These are phyloP conservation scores for Ia io DNA, from an alignment of 2,113 vertebrate species.

Conservation along the genomic window DNA sequence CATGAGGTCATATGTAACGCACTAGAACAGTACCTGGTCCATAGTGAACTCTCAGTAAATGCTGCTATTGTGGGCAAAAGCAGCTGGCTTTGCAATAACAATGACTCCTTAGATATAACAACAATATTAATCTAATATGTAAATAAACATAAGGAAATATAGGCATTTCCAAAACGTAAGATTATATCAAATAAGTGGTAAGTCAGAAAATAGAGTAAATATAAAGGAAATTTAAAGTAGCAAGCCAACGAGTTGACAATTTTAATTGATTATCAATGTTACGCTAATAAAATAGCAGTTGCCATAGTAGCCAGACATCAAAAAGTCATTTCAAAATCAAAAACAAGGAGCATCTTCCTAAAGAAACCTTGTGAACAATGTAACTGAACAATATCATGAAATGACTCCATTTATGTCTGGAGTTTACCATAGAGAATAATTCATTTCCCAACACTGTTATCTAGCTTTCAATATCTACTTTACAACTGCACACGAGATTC, in stretches of 20 bases:
- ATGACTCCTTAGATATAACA: not conserved
- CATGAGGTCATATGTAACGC: not conserved
- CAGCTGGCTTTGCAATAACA: not conserved
- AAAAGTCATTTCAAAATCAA: slow-evolving; percentile 59
- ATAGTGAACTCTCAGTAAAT: not conserved
- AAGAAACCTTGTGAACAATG: slow-evolving; percentile 36
- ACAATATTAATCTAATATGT: not conserved
- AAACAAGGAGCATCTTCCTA: slow-evolving; percentile 27
- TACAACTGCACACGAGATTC: not conserved
- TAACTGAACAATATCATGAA: slow-evolving; percentile 19
- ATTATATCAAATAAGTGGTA: slow-evolving; percentile 2
- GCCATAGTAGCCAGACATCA: slow-evolving; percentile 9
- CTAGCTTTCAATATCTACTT: slow-evolving; percentile 9
- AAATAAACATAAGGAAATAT: not conserved
- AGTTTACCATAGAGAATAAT: not conserved
- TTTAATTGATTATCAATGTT: slow-evolving; percentile 51
- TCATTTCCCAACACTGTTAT: not conserved
- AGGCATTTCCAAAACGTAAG: not conserved
- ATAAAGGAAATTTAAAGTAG: slow-evolving; percentile 3
- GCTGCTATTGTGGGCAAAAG: not conserved
- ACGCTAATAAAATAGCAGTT: slow-evolving; percentile 42
- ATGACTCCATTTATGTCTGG: not conserved
- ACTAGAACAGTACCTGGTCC: not conserved
- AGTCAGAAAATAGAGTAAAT: not conserved
- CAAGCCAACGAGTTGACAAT: slow-evolving; percentile 43